Evolutionary conservation across 2,113 vertebrate species (phyloP), one percentile per base, ranked within the genome.

Genomic region (Opisthocomus hoazin): DNA sequence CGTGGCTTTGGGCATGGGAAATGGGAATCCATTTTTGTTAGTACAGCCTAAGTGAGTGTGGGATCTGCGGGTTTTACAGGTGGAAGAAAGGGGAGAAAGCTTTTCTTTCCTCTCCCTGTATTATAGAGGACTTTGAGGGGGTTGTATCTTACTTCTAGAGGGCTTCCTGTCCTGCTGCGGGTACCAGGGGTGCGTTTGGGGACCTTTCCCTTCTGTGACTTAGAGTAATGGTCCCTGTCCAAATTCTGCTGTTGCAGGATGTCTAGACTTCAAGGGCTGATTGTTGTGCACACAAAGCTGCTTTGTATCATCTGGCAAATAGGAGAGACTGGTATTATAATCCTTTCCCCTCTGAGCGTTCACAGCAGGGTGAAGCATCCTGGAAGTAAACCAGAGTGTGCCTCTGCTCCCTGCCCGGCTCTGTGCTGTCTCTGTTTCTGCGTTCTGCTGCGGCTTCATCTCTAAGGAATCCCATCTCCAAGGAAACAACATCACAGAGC

Each of bases 391-490:
- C 89, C 43, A 69, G 46, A 94, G 53, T 37, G 73, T 61, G 90
- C n/a, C 73, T 91, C 60, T 2, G 0, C 69, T 93, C 89, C 60
- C 83, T 85, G 90, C 76, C 43, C 23, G 11, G 27, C 65, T 87
- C 71, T 78, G 39, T 64, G 69, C 85, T 54, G 21, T 39, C 79
- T 90, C 89, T 91, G 71, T 93, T 94, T 71, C 76, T 2, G 2
- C 34, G 45, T 87, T 95, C 60, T 87, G 93, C 79, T 3, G 20
- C 4, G 3, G 36, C 43, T 94, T 79, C 45, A 73, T 95, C 81
- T 94, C 81, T 20, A 48, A 93, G 89, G 84, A 89, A 84, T 96
- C 87, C 89, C 34, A 39, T 94, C 94, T 93, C 91, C 91, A 91
- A 91, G 96, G 93, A 89, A 84, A 91, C 89, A 82, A 36, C 81